Percentiles rank a stretch among this genome's conserved stretches.
These are phyloP conservation scores for Heterocephalus glaber DNA, from an alignment of 2,113 vertebrate species.

Conservation along the genomic window DNA sequence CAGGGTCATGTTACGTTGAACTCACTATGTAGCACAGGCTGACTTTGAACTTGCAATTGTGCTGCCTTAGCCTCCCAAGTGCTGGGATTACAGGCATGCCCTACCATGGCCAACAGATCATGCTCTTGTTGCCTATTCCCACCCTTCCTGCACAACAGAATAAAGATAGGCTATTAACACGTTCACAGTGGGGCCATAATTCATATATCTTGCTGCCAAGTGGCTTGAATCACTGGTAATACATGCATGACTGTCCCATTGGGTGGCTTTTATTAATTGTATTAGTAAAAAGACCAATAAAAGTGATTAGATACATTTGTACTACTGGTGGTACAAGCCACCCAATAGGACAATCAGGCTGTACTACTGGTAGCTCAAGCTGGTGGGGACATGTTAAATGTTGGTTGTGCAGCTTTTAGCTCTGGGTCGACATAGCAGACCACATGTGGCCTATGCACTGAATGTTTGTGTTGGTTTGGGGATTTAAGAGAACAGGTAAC, in stretches of 20 bases:
- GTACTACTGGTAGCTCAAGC: neutral
- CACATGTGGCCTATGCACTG: neutral
- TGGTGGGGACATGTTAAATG: neutral
- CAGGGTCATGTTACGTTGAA: neutral
- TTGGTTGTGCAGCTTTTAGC: neutral
- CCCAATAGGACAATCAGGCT: neutral
- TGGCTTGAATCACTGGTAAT: neutral
- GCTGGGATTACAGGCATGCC: neutral
- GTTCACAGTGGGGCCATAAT: neutral
- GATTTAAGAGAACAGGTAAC: neutral
- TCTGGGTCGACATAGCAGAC: neutral
- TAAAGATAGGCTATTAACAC: neutral
- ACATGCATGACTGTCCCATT: neutral
- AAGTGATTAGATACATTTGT: neutral
- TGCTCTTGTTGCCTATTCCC: neutral
- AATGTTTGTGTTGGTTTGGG: neutral
- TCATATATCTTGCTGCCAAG: neutral
- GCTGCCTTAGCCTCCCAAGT: neutral
- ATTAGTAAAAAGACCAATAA: neutral
- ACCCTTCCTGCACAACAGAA: rapidly evolving
- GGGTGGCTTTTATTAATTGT: neutral
- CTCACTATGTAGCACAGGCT: neutral
- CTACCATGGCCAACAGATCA: neutral
- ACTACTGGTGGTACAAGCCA: neutral
- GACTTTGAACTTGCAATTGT: neutral